phyloP scores from a whole-genome alignment of 2,113 vertebrate species.

The Acrocephalus kingi region DNA sequence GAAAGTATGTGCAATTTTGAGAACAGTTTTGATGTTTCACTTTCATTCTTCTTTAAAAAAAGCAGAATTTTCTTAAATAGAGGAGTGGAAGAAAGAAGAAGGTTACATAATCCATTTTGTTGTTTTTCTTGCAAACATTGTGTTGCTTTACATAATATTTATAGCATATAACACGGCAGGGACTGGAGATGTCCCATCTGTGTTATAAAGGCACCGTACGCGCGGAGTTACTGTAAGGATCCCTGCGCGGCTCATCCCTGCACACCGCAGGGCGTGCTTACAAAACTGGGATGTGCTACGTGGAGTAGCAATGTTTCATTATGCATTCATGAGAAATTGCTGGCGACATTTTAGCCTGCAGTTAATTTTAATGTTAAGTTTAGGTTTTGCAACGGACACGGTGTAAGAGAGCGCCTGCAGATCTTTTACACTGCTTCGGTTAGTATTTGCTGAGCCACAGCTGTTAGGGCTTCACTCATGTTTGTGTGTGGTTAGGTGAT shows the following conservation, averaged over 20 bases:
- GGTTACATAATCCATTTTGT: not conserved
- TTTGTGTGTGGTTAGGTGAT: not conserved
- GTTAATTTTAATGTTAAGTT: conserved; percentile 19
- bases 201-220: fast-evolving
- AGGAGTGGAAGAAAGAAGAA: not conserved
- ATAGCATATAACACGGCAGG: not conserved
- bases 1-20: not conserved
- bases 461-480: not conserved
- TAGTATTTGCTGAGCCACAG: not conserved
- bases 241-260: fast-evolving
- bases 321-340: not conserved
- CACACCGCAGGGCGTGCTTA: fast-evolving
- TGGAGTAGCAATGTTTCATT: not conserved
- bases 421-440: not conserved
- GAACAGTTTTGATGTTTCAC: not conserved
- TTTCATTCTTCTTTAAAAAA: not conserved
- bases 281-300: not conserved
- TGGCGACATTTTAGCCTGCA: not conserved
- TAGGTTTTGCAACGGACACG: not conserved
- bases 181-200: not conserved
- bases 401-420: not conserved
- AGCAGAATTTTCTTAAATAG: not conserved
- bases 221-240: not conserved
- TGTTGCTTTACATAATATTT: not conserved
- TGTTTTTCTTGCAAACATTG: not conserved